A percentile compares a stretch with the other conserved stretches of the same genome.
These are phyloP conservation scores for Petromus typicus DNA, from an alignment of 2,113 vertebrate species.

Conservation along the genomic window DNA sequence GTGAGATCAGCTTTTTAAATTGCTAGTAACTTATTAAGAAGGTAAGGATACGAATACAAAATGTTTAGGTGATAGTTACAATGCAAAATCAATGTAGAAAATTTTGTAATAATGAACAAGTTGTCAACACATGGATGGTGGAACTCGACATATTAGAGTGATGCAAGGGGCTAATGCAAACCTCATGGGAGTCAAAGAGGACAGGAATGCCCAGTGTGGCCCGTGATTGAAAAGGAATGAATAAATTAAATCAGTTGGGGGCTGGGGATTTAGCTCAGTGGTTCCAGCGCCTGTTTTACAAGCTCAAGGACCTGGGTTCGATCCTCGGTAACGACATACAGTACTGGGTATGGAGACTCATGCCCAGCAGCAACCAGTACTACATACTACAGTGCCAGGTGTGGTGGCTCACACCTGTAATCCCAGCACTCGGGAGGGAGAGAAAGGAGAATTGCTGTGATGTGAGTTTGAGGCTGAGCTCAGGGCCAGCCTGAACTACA, in stretches of 20 bases:
- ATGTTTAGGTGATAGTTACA: neutral
- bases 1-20: neutral
- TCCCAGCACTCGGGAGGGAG: too few species aligned
- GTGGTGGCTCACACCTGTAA: too few species aligned
- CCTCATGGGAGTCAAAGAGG: neutral
- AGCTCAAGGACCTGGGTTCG: too few species aligned
- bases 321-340: too few species aligned
- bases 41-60: neutral
- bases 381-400: too few species aligned
- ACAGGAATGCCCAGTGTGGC: fast-evolving
- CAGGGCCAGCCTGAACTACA: too few species aligned
- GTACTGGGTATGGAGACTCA: too few species aligned
- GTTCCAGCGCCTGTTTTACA: too few species aligned
- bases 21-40: neutral
- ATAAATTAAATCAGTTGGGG: fast-evolving
- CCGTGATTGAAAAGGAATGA: fast-evolving
- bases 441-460: too few species aligned
- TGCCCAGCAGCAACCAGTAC: too few species aligned
- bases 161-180: neutral
- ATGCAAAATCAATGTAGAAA: neutral
- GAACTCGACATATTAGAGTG: neutral
- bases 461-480: too few species aligned
- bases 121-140: neutral
- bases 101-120: neutral
- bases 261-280: too few species aligned